Percentiles rank a stretch among this genome's conserved stretches.
These are phyloP conservation scores for Nestor notabilis DNA, from an alignment of 2,113 vertebrate species.

Conservation along the genomic window DNA sequence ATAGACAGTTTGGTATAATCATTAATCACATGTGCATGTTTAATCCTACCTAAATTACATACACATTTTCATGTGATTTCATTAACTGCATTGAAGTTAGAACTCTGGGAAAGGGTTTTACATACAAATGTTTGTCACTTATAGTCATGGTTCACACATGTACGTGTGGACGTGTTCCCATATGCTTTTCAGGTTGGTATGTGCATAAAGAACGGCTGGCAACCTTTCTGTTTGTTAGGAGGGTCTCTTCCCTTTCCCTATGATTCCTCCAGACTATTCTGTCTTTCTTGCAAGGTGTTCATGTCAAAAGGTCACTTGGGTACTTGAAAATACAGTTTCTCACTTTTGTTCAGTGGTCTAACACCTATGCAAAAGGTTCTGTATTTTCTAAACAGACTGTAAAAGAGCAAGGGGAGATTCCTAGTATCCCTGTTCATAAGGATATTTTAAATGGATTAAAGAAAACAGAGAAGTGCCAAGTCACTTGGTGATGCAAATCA, in stretches of 20 bases:
- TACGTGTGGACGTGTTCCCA: rapidly evolving
- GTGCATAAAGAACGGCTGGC: neutral
- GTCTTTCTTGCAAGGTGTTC: neutral
- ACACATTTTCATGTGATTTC: neutral
- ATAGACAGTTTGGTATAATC: neutral
- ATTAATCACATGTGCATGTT: neutral
- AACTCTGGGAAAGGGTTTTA: neutral
- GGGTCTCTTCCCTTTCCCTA: neutral
- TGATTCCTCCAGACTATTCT: neutral
- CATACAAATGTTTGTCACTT: neutral
- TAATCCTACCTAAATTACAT: neutral
- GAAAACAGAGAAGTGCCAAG: neutral
- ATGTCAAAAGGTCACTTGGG: neutral
- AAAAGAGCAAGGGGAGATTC: neutral
- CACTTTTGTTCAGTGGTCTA: neutral
- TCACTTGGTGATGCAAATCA: neutral
- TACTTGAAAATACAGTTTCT: neutral
- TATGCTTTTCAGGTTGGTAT: neutral
- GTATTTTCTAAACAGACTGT: neutral
- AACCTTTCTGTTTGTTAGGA: neutral
- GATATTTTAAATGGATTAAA: neutral
- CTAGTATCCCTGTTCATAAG: neutral
- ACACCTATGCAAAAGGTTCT: neutral
- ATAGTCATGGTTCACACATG: neutral
- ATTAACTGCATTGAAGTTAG: neutral